These are phyloP conservation scores for Monopis laevigella DNA, from an alignment of 2,888 invertebrate species.

Conservation along the genomic window DNA sequence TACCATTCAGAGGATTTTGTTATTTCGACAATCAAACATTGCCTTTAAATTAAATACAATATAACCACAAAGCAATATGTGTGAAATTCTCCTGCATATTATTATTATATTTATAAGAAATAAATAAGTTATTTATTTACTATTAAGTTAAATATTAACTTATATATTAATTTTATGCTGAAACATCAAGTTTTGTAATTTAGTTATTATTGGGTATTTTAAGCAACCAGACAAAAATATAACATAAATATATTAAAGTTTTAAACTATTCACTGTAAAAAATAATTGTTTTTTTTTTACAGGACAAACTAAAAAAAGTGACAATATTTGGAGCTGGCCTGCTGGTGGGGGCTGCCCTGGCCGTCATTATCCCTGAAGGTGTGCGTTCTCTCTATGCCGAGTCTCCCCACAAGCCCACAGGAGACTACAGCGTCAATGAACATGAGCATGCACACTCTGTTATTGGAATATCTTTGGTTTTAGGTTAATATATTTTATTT, in stretches of 20 bases:
- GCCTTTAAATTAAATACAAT: too few species aligned
- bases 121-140: too few species aligned
- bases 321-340: constrained; percentile 97
- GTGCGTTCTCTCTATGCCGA: constrained; percentile 81
- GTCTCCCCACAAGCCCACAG: constrained; percentile 33
- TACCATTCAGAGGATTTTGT: too few species aligned
- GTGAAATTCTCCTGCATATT: too few species aligned
- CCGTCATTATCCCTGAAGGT: constrained; percentile 98
- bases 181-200: too few species aligned
- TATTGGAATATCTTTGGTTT: constrained; percentile 92
- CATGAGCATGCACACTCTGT: constrained; percentile 75
- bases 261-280: neutral
- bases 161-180: too few species aligned
- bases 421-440: constrained; percentile 42
- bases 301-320: constrained; percentile 94
- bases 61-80: too few species aligned
- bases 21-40: too few species aligned
- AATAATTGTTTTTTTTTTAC: constrained; percentile 30
- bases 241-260: neutral
- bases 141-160: too few species aligned
- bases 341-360: constrained; percentile 95
- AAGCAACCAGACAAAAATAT: neutral
- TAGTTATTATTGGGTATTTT: too few species aligned
- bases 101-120: too few species aligned
- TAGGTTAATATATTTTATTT: too few species aligned